A percentile compares a stretch with the other conserved stretches of the same genome.
Conservation (phyloP, 2,113 vertebrate species). For the Hipposideros armiger region DNA sequence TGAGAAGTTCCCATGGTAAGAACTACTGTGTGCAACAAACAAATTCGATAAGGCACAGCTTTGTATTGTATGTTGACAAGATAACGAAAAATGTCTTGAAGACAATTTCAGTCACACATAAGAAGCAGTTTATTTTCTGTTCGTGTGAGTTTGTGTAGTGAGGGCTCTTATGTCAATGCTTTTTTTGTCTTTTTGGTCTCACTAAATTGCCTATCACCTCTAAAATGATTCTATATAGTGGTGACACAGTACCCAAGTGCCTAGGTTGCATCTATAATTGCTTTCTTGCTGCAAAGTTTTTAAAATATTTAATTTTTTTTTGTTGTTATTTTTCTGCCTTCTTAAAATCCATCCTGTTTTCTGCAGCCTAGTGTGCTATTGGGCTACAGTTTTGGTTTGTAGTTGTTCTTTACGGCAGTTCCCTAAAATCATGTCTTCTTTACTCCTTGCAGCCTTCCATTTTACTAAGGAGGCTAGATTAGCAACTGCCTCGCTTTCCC, state of each 20-base stretch:
- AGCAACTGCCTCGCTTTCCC: not conserved
- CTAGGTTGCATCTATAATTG: not conserved
- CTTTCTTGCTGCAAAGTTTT: not conserved
- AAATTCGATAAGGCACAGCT: not conserved
- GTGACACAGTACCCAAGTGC: not conserved
- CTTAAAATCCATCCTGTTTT: not conserved
- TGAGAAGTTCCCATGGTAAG: constrained; percentile 23
- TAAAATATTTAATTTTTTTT: not conserved
- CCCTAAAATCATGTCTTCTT: not conserved
- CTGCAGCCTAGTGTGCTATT: not conserved
- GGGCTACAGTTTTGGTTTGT: not conserved
- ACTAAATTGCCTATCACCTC: not conserved
- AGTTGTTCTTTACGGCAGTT: not conserved
- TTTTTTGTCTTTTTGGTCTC: not conserved
- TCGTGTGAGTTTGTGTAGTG: not conserved
- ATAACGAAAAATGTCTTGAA: not conserved
- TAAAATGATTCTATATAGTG: not conserved
- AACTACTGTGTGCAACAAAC: constrained; percentile 52
- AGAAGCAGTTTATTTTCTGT: not conserved
- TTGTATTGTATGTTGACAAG: not conserved
- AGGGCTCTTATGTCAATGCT: not conserved
- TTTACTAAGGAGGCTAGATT: not conserved
- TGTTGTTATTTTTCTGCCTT: not conserved
- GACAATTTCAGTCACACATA: not conserved
- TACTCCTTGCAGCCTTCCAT: not conserved